Percentiles rank a stretch among this genome's conserved stretches.
These are phyloP conservation scores for Globicephala melas DNA, from an alignment of 2,113 vertebrate species.

Conservation along the genomic window DNA sequence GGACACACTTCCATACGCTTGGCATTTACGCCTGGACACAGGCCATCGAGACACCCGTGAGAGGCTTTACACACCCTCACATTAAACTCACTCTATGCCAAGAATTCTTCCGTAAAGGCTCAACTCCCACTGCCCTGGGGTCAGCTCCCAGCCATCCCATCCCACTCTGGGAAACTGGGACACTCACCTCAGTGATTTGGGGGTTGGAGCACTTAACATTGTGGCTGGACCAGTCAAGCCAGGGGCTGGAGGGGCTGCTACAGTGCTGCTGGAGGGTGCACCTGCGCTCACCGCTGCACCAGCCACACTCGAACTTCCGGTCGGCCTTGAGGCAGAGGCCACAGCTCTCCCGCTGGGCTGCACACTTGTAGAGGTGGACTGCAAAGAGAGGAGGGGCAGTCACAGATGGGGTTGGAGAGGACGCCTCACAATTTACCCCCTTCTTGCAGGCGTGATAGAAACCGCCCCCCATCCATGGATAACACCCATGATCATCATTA, in stretches of 20 bases:
- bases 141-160: background rate
- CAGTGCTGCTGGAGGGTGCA: constrained; percentile 93
- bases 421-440: background rate
- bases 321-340: constrained; percentile 96
- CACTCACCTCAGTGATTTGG: constrained; percentile 94
- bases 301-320: constrained; percentile 96
- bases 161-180: background rate
- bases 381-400: background rate
- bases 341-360: constrained; percentile 97
- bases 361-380: constrained; percentile 99
- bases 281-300: constrained; percentile 91
- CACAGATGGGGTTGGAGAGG: background rate
- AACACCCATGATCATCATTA: no score
- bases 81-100: accelerated
- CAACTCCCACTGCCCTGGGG: background rate
- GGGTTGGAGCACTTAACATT: constrained; percentile 98
- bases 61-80: background rate
- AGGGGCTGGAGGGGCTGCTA: constrained; percentile 85
- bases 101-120: background rate
- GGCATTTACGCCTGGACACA: background rate
- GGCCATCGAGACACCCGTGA: accelerated
- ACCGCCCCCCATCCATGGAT: background rate
- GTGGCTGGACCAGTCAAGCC: constrained; percentile 93
- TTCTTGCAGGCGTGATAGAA: background rate
- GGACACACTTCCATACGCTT: background rate